These are phyloP conservation scores for Eilema sororculum DNA, from an alignment of 2,888 invertebrate species.

Conservation along the genomic window DNA sequence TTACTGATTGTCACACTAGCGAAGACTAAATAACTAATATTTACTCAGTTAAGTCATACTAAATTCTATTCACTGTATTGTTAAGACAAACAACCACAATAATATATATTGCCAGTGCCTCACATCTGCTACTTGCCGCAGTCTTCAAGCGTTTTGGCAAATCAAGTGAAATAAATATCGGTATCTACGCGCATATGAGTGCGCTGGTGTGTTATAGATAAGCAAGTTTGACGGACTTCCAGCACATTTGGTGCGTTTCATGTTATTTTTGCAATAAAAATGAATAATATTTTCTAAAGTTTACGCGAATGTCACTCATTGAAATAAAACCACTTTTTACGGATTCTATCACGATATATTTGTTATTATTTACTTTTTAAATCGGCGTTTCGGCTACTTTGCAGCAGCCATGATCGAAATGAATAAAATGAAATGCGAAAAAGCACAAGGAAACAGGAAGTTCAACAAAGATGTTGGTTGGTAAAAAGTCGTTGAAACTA, in stretches of 20 bases:
- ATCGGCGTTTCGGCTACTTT: too few species aligned
- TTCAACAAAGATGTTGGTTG: not conserved
- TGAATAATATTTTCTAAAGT: too few species aligned
- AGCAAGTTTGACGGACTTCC: not conserved
- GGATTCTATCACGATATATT: too few species aligned
- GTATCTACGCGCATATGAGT: not conserved
- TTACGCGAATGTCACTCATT: too few species aligned
- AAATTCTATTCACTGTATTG: slow-evolving; percentile 8
- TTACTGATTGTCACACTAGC: not conserved
- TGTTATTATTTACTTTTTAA: too few species aligned
- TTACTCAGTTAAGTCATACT: slow-evolving; percentile 5
- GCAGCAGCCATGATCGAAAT: too few species aligned
- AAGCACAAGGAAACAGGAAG: not conserved
- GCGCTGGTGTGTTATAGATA: not conserved
- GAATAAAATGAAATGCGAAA: not conserved
- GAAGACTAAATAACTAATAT: slow-evolving; percentile 8
- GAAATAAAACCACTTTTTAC: too few species aligned
- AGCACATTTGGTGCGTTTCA: not conserved
- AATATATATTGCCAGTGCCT: not conserved
- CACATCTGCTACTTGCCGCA: not conserved
- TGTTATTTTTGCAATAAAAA: not conserved
- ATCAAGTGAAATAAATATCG: not conserved
- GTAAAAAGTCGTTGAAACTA: not conserved
- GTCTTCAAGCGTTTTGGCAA: not conserved
- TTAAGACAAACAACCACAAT: slow-evolving; percentile 8